Evolutionary conservation across 2,888 invertebrate species (phyloP).

Genomic region (Buathra laborator): DNA sequence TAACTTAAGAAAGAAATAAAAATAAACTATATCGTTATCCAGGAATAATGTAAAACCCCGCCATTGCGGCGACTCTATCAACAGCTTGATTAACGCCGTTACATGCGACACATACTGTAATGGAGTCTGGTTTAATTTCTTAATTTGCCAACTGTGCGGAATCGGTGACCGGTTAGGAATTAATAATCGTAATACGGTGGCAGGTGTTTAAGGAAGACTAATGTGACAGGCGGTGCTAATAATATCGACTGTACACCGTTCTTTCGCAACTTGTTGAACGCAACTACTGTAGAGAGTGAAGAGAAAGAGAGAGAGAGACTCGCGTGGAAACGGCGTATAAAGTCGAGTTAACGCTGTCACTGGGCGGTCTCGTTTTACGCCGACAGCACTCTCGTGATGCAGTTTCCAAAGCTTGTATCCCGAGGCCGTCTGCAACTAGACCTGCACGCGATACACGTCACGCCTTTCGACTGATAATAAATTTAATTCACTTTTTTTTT

Average conservation of each 20-base stretch:
- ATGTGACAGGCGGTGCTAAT: conserved; percentile 67
- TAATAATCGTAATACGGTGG: conserved; percentile 61
- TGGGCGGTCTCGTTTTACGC: conserved; percentile 48
- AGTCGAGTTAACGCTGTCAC: conserved; percentile 57
- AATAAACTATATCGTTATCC: conserved; percentile 50
- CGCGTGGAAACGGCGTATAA: conserved; percentile 43
- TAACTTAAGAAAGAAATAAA: conserved; percentile 4
- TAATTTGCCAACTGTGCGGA: conserved; percentile 56
- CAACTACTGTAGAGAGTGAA: conserved; percentile 30
- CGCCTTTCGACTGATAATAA: conserved; percentile 48
- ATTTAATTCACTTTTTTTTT: conserved; percentile 53
- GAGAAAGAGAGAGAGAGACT: conserved; percentile 14
- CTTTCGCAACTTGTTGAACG: conserved; percentile 65
- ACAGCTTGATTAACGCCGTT: conserved; percentile 70
- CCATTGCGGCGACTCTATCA: conserved; percentile 66
- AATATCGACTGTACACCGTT: conserved; percentile 44
- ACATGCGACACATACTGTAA: conserved; percentile 59
- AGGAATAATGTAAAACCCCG: conserved; percentile 47
- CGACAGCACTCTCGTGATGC: conserved; percentile 52
- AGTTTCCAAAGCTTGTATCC: conserved; percentile 50
- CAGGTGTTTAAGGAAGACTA: conserved; percentile 68
- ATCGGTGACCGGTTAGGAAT: conserved; percentile 57
- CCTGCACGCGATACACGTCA: conserved; percentile 50
- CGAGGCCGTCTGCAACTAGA: conserved; percentile 44
- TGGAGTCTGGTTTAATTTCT: conserved; percentile 64